A percentile compares a stretch with the other conserved stretches of the same genome.
These are phyloP conservation scores for Mantis religiosa DNA, from an alignment of 2,888 invertebrate genomes.

Conservation along the genomic window DNA sequence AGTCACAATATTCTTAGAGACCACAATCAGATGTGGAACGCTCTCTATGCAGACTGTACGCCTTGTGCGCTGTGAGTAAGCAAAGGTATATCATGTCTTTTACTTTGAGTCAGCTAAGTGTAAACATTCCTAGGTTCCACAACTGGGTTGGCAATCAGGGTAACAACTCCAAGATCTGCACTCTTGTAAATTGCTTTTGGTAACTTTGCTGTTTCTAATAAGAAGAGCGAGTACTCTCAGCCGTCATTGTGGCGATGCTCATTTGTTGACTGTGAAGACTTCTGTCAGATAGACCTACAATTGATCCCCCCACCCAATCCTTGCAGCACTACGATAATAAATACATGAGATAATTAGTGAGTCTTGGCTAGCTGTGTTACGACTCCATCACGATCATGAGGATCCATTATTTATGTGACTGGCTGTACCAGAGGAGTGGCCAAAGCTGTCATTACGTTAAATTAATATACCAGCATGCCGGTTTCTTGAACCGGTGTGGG, in stretches of 20 bases:
- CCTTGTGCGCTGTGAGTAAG: no score
- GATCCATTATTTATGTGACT: slow-evolving; percentile 4
- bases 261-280: background rate
- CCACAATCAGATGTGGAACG: no score
- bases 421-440: slow-evolving; percentile 4
- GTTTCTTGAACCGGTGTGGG: background rate
- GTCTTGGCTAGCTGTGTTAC: background rate
- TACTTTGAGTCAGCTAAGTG: no score
- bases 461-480: slow-evolving; percentile 8
- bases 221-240: no score
- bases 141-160: no score
- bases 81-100: no score
- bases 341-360: background rate
- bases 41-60: no score
- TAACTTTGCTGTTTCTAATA: no score
- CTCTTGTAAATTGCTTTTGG: no score
- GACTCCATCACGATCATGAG: background rate
- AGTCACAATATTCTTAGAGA: no score
- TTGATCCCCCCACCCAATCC: background rate
- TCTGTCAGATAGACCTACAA: background rate
- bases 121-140: no score
- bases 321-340: background rate
- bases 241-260: background rate
- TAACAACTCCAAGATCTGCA: no score
- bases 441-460: slow-evolving; percentile 9